phyloP scores from a whole-genome alignment of 2,113 vertebrate species.

The Leucosticte australis region DNA sequence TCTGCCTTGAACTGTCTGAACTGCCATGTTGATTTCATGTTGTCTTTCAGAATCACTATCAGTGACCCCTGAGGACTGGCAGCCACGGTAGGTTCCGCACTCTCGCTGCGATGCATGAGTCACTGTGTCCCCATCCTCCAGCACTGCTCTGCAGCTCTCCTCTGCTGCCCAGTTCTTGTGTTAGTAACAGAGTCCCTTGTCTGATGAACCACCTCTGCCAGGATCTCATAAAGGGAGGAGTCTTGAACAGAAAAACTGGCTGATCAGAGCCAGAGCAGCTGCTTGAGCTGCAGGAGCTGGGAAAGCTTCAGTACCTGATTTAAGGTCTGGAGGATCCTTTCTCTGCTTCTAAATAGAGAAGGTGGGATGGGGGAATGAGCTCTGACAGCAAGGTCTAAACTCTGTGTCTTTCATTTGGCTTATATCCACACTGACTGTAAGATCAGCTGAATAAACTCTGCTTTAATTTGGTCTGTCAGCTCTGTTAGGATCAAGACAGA shows the following conservation, averaged over 20 bases:
- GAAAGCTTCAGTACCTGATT: neutral
- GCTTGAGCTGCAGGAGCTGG: conserved; percentile 28
- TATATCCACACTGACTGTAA: neutral
- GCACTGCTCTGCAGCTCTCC: conserved; percentile 49
- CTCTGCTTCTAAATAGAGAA: neutral
- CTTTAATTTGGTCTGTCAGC: conserved; percentile 9
- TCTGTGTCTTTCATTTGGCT: neutral
- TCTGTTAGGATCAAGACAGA: neutral
- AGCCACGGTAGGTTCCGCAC: conserved; percentile 88
- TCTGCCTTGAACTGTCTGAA: conserved; percentile 74
- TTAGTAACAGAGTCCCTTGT: conserved; percentile 55
- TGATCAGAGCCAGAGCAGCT: conserved; percentile 24
- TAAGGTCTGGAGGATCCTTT: neutral
- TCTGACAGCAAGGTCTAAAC: neutral
- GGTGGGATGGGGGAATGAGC: conserved; percentile 16
- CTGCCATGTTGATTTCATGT: conserved; percentile 88
- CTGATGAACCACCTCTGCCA: conserved; percentile 49
- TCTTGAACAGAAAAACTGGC: conserved; percentile 50
- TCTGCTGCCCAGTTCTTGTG: conserved; percentile 21
- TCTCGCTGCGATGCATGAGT: conserved; percentile 73
- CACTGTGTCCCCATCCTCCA: conserved; percentile 57
- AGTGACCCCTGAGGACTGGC: conserved; percentile 97
- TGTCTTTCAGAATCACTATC: conserved; percentile 99
- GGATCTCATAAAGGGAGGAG: conserved; percentile 65
- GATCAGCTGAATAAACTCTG: neutral